A percentile compares a stretch with the other conserved stretches of the same genome.
Conservation (phyloP, 2,797 vertebrate genomes). For the Acropternis orthonyx region DNA sequence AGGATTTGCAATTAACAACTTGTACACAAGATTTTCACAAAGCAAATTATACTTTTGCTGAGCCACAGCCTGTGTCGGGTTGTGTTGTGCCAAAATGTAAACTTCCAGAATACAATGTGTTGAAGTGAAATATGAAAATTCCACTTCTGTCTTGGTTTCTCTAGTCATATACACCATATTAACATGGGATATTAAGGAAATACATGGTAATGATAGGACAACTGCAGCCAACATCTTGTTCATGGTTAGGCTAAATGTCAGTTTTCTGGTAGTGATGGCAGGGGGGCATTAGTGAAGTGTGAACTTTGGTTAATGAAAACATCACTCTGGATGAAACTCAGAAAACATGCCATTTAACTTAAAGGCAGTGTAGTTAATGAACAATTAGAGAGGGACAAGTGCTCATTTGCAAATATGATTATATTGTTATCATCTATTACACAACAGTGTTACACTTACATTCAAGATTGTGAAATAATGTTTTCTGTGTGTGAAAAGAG, state of each 20-base stretch:
- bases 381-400: background rate
- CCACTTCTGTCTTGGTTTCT: conserved; percentile 44
- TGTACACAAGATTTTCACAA: background rate
- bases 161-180: conserved; percentile 24
- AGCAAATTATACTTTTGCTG: background rate
- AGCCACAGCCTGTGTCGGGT: background rate
- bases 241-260: conserved; percentile 48
- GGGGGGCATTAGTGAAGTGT: conserved; percentile 13
- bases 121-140: conserved; percentile 59
- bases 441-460: background rate
- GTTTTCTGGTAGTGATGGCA: conserved; percentile 28
- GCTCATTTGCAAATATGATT: background rate
- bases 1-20: conserved; percentile 43
- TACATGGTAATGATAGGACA: conserved; percentile 26
- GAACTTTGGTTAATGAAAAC: conserved; percentile 41
- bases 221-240: conserved; percentile 49
- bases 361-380: background rate
- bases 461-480: background rate
- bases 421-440: background rate
- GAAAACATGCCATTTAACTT: background rate
- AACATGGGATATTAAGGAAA: conserved; percentile 52
- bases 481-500: background rate
- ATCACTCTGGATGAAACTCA: background rate
- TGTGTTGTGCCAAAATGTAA: conserved; percentile 21
- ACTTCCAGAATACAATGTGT: background rate